Percentiles rank a stretch among this genome's conserved stretches.
These are phyloP conservation scores for Speoplatyrhinus poulsoni DNA, from an alignment of 2,113 vertebrate genomes.

Conservation along the genomic window DNA sequence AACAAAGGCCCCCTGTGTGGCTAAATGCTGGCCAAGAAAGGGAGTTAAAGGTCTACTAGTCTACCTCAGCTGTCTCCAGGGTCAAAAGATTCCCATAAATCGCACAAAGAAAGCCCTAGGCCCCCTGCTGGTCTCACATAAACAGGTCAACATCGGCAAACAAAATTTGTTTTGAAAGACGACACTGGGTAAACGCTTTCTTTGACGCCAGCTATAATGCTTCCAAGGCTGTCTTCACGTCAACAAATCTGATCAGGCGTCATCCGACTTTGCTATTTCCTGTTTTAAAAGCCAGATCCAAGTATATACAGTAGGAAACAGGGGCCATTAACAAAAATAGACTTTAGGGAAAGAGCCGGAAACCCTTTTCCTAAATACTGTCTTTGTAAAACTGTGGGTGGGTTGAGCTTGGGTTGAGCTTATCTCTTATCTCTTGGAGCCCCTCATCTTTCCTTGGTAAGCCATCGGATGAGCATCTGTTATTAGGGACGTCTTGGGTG, in stretches of 20 bases:
- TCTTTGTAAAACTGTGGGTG: conserved; percentile 9
- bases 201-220: conserved; percentile 10
- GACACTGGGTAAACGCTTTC: conserved; percentile 15
- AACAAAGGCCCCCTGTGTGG: conserved; percentile 69
- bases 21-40: conserved; percentile 65
- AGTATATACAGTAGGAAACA: conserved; percentile 15
- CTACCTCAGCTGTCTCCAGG: conserved; percentile 71
- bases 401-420: neutral
- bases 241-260: conserved; percentile 5
- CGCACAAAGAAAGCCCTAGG: conserved; percentile 36
- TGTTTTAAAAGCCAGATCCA: conserved; percentile 3
- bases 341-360: conserved; percentile 3
- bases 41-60: conserved; percentile 64
- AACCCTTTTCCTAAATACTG: conserved; percentile 32
- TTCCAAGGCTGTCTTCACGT: conserved; percentile 5
- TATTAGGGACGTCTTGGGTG: conserved; percentile 52
- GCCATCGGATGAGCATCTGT: conserved; percentile 66
- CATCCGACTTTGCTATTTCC: conserved; percentile 31
- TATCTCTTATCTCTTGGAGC: conserved; percentile 18
- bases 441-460: conserved; percentile 44
- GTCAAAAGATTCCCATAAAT: conserved; percentile 63
- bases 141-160: conserved; percentile 41
- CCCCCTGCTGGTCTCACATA: conserved; percentile 27
- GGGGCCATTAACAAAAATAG: neutral
- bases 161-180: conserved; percentile 42